Evolutionary conservation across 1,140 invertebrate species (phyloP).

Genomic region (Ostrea edulis): DNA sequence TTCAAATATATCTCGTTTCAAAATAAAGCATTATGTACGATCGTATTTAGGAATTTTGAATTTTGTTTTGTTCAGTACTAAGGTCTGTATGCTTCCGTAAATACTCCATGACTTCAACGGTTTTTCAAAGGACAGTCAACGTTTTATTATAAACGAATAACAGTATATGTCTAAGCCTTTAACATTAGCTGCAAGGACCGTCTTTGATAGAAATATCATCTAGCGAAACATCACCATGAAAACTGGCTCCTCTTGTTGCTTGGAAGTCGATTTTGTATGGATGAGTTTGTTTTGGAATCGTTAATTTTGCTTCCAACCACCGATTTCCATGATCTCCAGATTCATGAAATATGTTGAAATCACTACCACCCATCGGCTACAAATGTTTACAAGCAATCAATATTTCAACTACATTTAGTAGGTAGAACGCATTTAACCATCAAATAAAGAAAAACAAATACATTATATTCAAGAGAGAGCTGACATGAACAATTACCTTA

Average conservation of each 20-base stretch:
- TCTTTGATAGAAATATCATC: constrained; percentile 30
- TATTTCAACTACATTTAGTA: too few species aligned
- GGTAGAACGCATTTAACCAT: too few species aligned
- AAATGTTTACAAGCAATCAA: neutral
- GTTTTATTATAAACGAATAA: neutral
- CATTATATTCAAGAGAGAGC: too few species aligned
- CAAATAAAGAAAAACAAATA: too few species aligned
- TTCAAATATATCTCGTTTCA: too few species aligned
- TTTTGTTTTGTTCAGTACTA: too few species aligned
- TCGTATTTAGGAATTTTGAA: too few species aligned
- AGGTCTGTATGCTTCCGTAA: too few species aligned
- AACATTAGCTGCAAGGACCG: neutral
- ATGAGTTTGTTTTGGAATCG: neutral
- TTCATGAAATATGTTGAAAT: neutral
- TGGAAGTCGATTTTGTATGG: constrained; percentile 5
- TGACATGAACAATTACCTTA: too few species aligned
- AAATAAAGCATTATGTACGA: too few species aligned
- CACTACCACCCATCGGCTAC: neutral
- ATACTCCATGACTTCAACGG: too few species aligned
- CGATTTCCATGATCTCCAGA: neutral
- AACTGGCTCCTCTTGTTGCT: neutral
- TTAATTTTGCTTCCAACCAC: neutral
- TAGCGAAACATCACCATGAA: neutral
- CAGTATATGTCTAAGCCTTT: neutral
- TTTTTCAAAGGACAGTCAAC: too few species aligned